These are phyloP conservation scores for Haemorhous mexicanus DNA, from an alignment of 2,113 vertebrate species.

Conservation along the genomic window DNA sequence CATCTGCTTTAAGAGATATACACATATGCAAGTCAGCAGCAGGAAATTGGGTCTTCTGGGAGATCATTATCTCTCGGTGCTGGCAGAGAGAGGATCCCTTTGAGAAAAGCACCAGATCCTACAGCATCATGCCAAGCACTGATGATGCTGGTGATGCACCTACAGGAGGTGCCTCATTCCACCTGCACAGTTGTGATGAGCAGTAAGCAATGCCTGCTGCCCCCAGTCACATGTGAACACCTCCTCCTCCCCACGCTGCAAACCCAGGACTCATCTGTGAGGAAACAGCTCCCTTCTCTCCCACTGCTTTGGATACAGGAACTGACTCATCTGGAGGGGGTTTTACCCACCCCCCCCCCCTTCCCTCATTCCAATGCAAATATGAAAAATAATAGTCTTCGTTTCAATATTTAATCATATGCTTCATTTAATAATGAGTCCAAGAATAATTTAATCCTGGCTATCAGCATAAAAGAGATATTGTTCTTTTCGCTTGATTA, in stretches of 20 bases:
- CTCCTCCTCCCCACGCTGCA: background rate
- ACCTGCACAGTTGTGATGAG: background rate
- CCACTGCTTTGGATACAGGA: background rate
- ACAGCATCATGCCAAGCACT: background rate
- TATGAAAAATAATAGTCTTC: constrained; percentile 53
- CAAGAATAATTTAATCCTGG: constrained; percentile 49
- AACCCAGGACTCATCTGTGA: background rate
- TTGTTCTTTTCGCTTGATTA: background rate
- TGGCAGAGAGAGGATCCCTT: background rate
- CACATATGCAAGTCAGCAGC: background rate
- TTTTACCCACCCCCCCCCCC: background rate
- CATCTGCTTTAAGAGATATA: background rate
- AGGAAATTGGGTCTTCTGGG: background rate
- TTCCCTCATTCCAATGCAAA: constrained; percentile 23
- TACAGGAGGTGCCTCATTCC: background rate
- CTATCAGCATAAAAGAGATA: constrained; percentile 39
- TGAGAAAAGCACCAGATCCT: background rate
- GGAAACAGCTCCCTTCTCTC: background rate
- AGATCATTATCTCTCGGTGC: background rate
- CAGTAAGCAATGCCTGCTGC: background rate
- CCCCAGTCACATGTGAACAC: background rate
- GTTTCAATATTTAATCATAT: constrained; percentile 61
- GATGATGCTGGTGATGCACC: background rate
- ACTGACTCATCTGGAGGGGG: background rate
- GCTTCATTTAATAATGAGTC: constrained; percentile 50